Percentiles rank a stretch among this genome's conserved stretches.
phyloP scores from a whole-genome alignment of 2,888 invertebrate genomes.

The Ethmia dodecea region DNA sequence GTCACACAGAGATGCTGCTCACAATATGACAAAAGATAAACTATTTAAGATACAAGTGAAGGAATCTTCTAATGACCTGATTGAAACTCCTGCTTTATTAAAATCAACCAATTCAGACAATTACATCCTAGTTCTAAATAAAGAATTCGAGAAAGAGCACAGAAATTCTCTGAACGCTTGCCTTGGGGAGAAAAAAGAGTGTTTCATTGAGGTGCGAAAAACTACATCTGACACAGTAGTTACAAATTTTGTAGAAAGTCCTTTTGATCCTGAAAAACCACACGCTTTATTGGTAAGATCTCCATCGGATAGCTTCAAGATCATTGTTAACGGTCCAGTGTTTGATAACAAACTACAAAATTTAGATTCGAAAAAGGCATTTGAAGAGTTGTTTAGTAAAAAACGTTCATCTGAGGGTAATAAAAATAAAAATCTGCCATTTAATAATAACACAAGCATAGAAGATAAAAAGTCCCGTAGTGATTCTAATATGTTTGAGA shows the following conservation, averaged over 20 bases:
- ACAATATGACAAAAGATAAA: not conserved
- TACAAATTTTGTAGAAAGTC: conserved; percentile 31
- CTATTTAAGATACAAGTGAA: not conserved
- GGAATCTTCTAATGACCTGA: not conserved
- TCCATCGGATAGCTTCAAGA: conserved; percentile 39
- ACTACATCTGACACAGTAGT: conserved; percentile 36
- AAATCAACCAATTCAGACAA: conserved; percentile 40
- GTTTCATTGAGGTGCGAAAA: conserved; percentile 30
- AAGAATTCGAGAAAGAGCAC: conserved; percentile 47
- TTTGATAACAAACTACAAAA: conserved; percentile 15
- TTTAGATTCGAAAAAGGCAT: conserved; percentile 21
- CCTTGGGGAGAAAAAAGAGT: conserved; percentile 25
- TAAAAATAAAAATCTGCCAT: not conserved
- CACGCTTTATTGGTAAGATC: conserved; percentile 39
- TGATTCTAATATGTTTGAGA: conserved; percentile 34
- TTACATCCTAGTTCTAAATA: conserved; percentile 44
- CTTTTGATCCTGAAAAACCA: conserved; percentile 9
- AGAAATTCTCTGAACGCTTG: conserved; percentile 27
- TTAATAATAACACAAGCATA: not conserved
- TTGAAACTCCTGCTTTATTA: conserved; percentile 33
- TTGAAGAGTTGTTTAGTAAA: conserved; percentile 25
- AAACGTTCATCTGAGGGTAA: not conserved
- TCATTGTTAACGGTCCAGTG: conserved; percentile 25
- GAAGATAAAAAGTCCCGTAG: conserved; percentile 27
- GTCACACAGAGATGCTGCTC: not conserved